Evolutionary conservation across 2,888 invertebrate genomes (phyloP), one percentile per base, ranked within the genome.

Genomic region (Meliscaeva auricollis): DNA sequence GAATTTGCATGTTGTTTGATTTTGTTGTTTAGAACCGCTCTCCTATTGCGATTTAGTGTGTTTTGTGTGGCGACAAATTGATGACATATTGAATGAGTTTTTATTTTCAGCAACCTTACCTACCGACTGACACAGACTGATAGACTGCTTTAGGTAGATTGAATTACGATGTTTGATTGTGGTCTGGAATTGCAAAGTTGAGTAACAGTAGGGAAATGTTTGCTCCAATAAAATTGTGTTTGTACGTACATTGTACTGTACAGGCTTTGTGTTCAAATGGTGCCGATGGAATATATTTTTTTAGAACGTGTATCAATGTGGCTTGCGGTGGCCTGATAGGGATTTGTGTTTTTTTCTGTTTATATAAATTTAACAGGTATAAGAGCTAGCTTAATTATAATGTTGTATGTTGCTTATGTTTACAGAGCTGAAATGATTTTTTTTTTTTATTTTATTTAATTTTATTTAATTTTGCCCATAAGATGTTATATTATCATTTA

Each of bases 1-100:
- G 41, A 52, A 74, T 26, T 74, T 74, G 50, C 38, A 62, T 52
- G 50, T 60, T 62, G 50, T 58, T 52, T 6, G 60, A 41, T 46
- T 64, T 64, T 30, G 62, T 64, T 64, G 62, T 46, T 64, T 46
- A 46, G 41, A 64, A 22, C 30, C 46, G 15, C 30, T 32, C 22
- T 64, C 30, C 15, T 44, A 64, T 54, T 32, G 15, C 26, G 41
- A n/a, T 22, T 60, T 60, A 15, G 46, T 46, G 58, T 44, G 50
- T 48, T 50, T 73, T 60, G 62, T 64, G 74, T 56, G 74, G 54
- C 52, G 74, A 64, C 44, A 64, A 74, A 74, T 74, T 54, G 64
- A 74, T 74, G 64, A 46, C 74, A 74, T 64, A 64, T 64, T 64
- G 73, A 30, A 54, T 64, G 52, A 44, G 35, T 32, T 54, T 64